Percentiles rank a stretch among this genome's conserved stretches.
These are phyloP conservation scores for Torymus aiolomorphi DNA, from an alignment of 2,888 invertebrate genomes.

Conservation along the genomic window DNA sequence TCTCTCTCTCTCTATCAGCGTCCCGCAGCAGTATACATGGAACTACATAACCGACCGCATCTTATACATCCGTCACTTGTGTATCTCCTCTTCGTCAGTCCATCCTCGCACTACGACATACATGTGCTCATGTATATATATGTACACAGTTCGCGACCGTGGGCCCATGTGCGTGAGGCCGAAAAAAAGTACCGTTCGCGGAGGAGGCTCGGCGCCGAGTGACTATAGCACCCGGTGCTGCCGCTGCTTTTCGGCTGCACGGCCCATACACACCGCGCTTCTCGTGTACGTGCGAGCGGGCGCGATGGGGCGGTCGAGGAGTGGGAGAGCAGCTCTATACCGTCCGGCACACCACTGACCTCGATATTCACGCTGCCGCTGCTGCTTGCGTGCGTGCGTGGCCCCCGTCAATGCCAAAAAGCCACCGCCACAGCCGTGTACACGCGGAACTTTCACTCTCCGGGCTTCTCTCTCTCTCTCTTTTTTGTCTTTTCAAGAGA, in stretches of 20 bases:
- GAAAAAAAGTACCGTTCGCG: slow-evolving; percentile 56
- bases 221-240: slow-evolving; percentile 43
- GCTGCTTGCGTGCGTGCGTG: slow-evolving; percentile 37
- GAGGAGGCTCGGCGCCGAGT: slow-evolving; percentile 60
- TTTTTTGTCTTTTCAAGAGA: neutral
- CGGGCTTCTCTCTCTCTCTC: slow-evolving; percentile 57
- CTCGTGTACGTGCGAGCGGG: slow-evolving; percentile 16
- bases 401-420: slow-evolving; percentile 72
- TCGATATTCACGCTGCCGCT: slow-evolving; percentile 63
- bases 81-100: no score
- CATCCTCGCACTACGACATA: no score
- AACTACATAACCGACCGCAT: no score
- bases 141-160: neutral
- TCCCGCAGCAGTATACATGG: no score
- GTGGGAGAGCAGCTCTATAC: neutral
- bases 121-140: no score
- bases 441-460: slow-evolving; percentile 67
- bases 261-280: slow-evolving; percentile 13
- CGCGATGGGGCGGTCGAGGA: slow-evolving; percentile 63
- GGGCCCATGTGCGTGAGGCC: neutral
- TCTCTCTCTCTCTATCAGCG: no score
- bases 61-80: no score
- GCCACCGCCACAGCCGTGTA: slow-evolving; percentile 57
- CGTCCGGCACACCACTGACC: slow-evolving; percentile 68
- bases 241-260: slow-evolving; percentile 55